Evolutionary conservation across 2,113 vertebrate genomes (phyloP), one percentile per base, ranked within the genome.

Genomic region (Balaenoptera acutorostrata): DNA sequence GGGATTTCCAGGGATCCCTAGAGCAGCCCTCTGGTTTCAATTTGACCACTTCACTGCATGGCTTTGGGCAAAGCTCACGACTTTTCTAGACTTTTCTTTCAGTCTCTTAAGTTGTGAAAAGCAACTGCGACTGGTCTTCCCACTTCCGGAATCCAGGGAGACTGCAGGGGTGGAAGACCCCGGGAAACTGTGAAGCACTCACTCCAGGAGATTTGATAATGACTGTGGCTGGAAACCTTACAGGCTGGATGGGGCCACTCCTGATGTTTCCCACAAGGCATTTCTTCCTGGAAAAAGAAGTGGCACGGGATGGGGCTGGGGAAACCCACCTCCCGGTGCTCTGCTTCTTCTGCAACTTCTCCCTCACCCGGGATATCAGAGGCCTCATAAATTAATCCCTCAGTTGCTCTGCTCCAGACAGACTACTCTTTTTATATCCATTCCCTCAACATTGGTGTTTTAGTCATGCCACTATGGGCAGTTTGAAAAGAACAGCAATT

Each of bases 401-500:
- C 69, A 12, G 72, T 41, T 23, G 59, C 61, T 92, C 2, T 41
- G 18, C n/a, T 80, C 78, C 33, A 25, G 18, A 27, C 52, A 36
- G 46, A 57, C 10, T 23, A 3, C 12, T 63, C 33, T 91, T 77
- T 78, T 46, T 23, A 88, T 27, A 74, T 4, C 61, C 2, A 0
- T 33, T 88, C 9, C 61, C 31, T 89, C 82, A 77, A 23, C 63
- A 6, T 1, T 21, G 72, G 57, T 46, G 66, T 59, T 86, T 95
- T 55, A 71, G 78, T 86, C 21, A n/a, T 0, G 31, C 92, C 31
- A 59, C 77, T 41, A 63, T 39, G 86, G 59, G 88, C 75, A 44
- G 29, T 89, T 96, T 90, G 52, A n/a, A 74, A 91, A 93, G 55
- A 97, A 88, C 14, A 86, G 95, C 88, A 89, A 84, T 96, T 96